phyloP scores from a whole-genome alignment of 2,888 invertebrate species.

The Neuroscelio doddi region DNA sequence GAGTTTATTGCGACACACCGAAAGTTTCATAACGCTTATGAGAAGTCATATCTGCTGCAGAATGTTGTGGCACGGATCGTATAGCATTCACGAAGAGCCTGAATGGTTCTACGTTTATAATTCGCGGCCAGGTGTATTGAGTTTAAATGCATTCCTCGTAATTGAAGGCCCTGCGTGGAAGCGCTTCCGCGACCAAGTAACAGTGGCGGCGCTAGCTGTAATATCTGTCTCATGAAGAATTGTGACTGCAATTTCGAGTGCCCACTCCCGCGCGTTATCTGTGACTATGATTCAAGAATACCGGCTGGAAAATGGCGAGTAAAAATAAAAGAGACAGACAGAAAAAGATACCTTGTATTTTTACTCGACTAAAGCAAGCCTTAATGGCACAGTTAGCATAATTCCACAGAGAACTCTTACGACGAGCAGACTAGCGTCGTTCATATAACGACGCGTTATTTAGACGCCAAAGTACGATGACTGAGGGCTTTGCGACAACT shows the following conservation, averaged over 20 bases:
- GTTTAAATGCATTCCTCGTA: slow-evolving; percentile 63
- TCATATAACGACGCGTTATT: slow-evolving; percentile 8
- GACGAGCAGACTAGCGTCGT: slow-evolving; percentile 3
- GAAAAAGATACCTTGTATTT: slow-evolving; percentile 36
- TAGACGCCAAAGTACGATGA: slow-evolving; percentile 14
- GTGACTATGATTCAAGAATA: slow-evolving; percentile 18
- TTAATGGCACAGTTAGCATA: slow-evolving; percentile 28
- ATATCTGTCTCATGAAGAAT: slow-evolving; percentile 65
- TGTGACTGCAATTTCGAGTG: slow-evolving; percentile 65
- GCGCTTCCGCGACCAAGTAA: slow-evolving; percentile 45
- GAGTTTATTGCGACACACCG: slow-evolving; percentile 43
- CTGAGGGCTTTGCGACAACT: slow-evolving; percentile 15
- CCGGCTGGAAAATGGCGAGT: slow-evolving; percentile 4
- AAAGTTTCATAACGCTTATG: slow-evolving; percentile 38
- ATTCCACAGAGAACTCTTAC: slow-evolving; percentile 11
- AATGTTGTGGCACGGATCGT: neutral
- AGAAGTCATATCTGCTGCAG: slow-evolving; percentile 13
- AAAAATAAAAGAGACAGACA: slow-evolving; percentile 20
- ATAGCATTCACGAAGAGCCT: slow-evolving; percentile 19
- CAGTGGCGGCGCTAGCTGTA: slow-evolving; percentile 51
- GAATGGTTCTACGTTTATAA: slow-evolving; percentile 39
- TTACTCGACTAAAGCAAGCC: slow-evolving; percentile 12
- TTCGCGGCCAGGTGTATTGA: slow-evolving; percentile 52
- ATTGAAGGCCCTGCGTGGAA: slow-evolving; percentile 59
- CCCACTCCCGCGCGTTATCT: slow-evolving; percentile 32